These are phyloP conservation scores for Pogonophryne albipinna DNA, from an alignment of 2,797 vertebrate species.

Conservation along the genomic window DNA sequence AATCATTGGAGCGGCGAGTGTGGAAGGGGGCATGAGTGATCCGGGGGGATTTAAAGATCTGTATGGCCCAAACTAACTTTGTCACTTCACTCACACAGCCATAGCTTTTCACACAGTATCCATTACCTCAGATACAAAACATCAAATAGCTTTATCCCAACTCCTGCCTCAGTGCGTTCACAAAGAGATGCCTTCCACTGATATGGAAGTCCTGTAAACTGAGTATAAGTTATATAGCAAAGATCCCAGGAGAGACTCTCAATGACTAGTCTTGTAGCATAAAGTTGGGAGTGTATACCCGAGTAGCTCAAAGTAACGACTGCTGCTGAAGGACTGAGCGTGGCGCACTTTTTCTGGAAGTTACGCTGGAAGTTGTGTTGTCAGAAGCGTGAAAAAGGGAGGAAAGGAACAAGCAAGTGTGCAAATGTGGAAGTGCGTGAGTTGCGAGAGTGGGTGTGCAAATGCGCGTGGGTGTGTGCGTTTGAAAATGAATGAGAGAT, in stretches of 20 bases:
- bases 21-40: conserved; percentile 72
- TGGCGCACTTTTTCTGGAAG: conserved; percentile 73
- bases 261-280: conserved; percentile 74
- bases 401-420: conserved; percentile 64
- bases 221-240: conserved; percentile 79
- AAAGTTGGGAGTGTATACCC: conserved; percentile 76
- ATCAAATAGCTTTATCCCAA: conserved; percentile 79
- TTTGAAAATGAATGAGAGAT: conserved; percentile 75
- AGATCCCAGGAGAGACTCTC: conserved; percentile 73
- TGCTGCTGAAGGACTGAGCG: conserved; percentile 73
- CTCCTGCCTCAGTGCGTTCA: conserved; percentile 69
- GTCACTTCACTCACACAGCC: conserved; percentile 79
- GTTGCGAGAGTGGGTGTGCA: conserved; percentile 24
- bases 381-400: conserved; percentile 47
- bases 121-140: conserved; percentile 80
- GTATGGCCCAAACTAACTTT: conserved; percentile 84
- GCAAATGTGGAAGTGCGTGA: conserved; percentile 21
- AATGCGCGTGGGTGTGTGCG: conserved; percentile 48
- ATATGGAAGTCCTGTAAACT: conserved; percentile 82
- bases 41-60: conserved; percentile 78
- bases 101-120: conserved; percentile 82
- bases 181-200: conserved; percentile 71
- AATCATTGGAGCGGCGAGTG: conserved; percentile 68
- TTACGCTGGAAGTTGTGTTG: conserved; percentile 76
- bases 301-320: conserved; percentile 78